Evolutionary conservation across 2,113 vertebrate species (phyloP), one percentile per base, ranked within the genome.

Genomic region (Lucifuga dentata): DNA sequence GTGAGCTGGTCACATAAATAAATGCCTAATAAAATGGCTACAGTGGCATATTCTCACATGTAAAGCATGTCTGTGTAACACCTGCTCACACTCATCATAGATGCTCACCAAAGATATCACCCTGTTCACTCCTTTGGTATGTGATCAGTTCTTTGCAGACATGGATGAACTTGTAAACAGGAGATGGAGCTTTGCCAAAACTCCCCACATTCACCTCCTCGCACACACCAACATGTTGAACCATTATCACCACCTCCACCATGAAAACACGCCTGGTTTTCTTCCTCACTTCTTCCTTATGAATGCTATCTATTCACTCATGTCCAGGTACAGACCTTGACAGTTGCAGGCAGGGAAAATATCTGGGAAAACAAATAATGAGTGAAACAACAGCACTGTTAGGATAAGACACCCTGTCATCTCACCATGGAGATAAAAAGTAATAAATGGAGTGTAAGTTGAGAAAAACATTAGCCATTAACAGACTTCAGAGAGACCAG

Each of bases 321-420:
- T 10, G 36, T 59, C 23, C 5, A 23, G 58, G 53, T 2, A 68
- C 70, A n/a, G 19, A 53, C 26, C 24, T 21, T 75, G 83, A 74
- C 56, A 64, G 69, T 56, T 68, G 11, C 60, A 69, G 66, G 49
- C 46, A 23, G 21, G 26, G 51, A 70, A 59, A 48, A 40, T 20
- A 76, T 61, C 40, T 65, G 13, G 23, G 9, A 65, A 69, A 80
- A 68, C 50, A 73, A 67, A 55, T 17, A 73, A 40, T 51, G 46
- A 68, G 19, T n/a, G 29, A 70, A 58, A 43, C 49, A 60, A n/a
- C 40, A 20, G 19, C 19, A 23, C 23, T 41, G 55, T 12, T 59
- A 20, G 29, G 52, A 36, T 38, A 20, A 44, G 33, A 36, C 5
- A 29, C 51, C 51, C 65, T 40, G 26, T 61, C 53, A 67, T 51